Base-by-base conservation (phyloP, 2,113 vertebrate genomes). In the Clarias gariepinus region DNA sequence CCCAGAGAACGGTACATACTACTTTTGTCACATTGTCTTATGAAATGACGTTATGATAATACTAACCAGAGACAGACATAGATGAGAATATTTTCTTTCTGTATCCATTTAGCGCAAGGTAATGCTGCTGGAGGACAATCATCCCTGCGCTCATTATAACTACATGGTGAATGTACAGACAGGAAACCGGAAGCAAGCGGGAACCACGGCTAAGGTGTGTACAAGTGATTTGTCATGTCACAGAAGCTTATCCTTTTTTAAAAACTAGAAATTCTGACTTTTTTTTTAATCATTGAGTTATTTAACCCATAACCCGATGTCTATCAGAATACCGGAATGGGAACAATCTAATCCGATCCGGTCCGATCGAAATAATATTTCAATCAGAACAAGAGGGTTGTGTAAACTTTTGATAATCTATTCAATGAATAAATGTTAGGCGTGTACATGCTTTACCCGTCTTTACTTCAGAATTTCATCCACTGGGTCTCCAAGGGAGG, bases 151-250 rank as follows among this genome's bases (percentile, higher is more conserved):
- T 87, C 92, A 90, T 1, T 95, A 93, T 87, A 93, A 94, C 90
- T 97, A 96, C 91, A 90, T 97, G 58, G 82, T 97, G 6, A 91
- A 94, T 69, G 89, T 97, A 84, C 95, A 96, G 86, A 96, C 95
- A 2, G 96, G 97, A 4, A 91, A 92, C 53, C 93, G 96, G 11
- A 95, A 93, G 86, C 94, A 92, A 0, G 95, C 96, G 0, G 93
- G 94, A 16, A 96, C 96, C 0, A 92, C 95, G 60, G 95, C 97
- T 1, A 94, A 95, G 89, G 96, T 97, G 88, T 91, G 86, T 25
- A 36, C 33, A 28, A 73, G 30, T 30, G 25, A 18, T 77, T 77
- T 53, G 25, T 53, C 47, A n/a, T 7, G 11, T 52, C 11, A 77
- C 69, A 5, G 11, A 8, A 47, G 47, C 36, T 3, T 41, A 41